These are phyloP conservation scores for Pantherophis alleghaniensis DNA, from an alignment of 2,797 vertebrate genomes.

Conservation along the genomic window DNA sequence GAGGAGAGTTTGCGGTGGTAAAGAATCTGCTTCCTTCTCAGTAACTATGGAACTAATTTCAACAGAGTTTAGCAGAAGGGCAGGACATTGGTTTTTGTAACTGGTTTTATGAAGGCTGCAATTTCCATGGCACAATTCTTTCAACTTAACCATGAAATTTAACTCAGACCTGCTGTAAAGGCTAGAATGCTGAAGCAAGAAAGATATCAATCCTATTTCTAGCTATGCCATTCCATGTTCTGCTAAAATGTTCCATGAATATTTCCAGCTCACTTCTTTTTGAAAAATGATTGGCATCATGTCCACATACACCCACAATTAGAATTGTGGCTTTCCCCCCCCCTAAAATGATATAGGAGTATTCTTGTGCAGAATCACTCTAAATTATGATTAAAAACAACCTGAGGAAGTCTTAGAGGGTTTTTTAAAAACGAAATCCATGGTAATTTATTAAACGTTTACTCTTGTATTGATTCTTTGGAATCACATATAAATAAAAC, in stretches of 20 bases:
- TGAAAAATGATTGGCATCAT: neutral
- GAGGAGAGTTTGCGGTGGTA: neutral
- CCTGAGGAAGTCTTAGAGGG: neutral
- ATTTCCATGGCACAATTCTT: neutral
- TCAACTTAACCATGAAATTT: neutral
- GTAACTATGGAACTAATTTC: neutral
- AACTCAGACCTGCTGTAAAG: neutral
- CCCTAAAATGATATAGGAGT: neutral
- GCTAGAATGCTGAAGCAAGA: neutral
- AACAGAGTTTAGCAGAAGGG: neutral
- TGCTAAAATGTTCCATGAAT: neutral
- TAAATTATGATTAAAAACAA: conserved; percentile 3
- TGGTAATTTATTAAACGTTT: conserved; percentile 15
- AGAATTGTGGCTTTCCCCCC: neutral
- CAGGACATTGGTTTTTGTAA: neutral
- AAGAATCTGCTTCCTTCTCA: neutral
- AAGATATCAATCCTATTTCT: neutral
- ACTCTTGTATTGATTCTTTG: neutral
- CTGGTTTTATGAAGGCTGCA: neutral
- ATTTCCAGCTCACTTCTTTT: neutral
- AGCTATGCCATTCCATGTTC: neutral
- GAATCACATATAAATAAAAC: conserved; percentile 7
- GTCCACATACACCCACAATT: neutral
- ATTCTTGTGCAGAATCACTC: neutral
- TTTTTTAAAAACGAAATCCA: neutral